Evolutionary conservation across 1,140 invertebrate genomes (phyloP).

Genomic region (Temnothorax longispinosus): DNA sequence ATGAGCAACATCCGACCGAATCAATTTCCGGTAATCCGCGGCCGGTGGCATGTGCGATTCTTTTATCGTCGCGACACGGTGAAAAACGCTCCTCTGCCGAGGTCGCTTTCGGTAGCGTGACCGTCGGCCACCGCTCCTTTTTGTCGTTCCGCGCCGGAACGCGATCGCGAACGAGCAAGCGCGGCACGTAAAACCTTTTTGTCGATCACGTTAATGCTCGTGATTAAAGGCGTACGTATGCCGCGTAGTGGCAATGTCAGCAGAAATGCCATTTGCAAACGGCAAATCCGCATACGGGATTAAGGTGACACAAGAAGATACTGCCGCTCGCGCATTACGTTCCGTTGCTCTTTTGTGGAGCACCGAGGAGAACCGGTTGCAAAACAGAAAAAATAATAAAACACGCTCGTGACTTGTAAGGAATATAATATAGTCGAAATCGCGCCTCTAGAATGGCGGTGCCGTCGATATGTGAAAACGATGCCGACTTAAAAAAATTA

Average conservation of each 20-base stretch:
- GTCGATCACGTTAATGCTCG: slow-evolving; percentile 39
- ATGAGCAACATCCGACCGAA: slow-evolving; percentile 22
- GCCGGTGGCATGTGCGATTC: slow-evolving; percentile 50
- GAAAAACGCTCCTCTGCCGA: slow-evolving; percentile 15
- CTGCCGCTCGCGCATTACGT: slow-evolving; percentile 6
- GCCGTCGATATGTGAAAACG: not conserved
- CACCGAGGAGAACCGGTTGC: slow-evolving; percentile 33
- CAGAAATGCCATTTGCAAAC: slow-evolving; percentile 42
- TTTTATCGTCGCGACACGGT: slow-evolving; percentile 46
- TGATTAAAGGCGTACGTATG: slow-evolving; percentile 29
- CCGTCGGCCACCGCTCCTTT: slow-evolving; percentile 41
- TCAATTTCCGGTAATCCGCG: slow-evolving; percentile 48
- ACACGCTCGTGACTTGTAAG: slow-evolving; percentile 7
- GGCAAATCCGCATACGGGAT: slow-evolving; percentile 18
- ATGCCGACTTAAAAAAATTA: not conserved
- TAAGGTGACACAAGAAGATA: slow-evolving; percentile 52
- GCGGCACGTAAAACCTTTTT: slow-evolving; percentile 40
- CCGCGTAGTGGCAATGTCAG: not conserved
- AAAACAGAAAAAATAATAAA: not conserved
- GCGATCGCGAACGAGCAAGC: slow-evolving; percentile 19
- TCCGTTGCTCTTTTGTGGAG: slow-evolving; percentile 4
- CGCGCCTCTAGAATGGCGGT: not conserved
- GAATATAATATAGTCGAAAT: slow-evolving; percentile 3
- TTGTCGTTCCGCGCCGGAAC: slow-evolving; percentile 18
- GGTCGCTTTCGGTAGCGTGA: slow-evolving; percentile 40